A percentile compares a stretch with the other conserved stretches of the same genome.
Evolutionary conservation across 2,888 invertebrate genomes (phyloP).

Genomic region (Philonicus albiceps): DNA sequence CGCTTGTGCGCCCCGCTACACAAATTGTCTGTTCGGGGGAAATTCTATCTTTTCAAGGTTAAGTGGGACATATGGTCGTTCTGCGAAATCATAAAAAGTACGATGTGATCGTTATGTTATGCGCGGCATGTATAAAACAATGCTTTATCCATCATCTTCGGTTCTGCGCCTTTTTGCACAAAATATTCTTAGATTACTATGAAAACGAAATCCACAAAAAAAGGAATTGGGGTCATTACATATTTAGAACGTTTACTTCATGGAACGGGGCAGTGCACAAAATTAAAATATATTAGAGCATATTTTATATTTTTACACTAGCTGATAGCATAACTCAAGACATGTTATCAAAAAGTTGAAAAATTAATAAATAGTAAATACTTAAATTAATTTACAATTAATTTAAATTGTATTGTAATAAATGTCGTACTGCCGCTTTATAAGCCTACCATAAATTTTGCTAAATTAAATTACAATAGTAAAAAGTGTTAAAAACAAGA

Average conservation of each 20-base stretch:
- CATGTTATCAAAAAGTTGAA: too few species aligned
- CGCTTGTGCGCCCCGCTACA: background rate
- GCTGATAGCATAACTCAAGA: too few species aligned
- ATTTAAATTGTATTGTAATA: too few species aligned
- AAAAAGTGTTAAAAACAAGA: too few species aligned
- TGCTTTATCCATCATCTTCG: background rate
- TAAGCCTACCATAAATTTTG: too few species aligned
- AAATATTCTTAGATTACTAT: background rate
- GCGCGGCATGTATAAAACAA: background rate
- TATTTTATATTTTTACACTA: too few species aligned
- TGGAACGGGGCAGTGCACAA: background rate
- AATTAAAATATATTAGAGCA: background rate
- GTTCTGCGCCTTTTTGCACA: background rate
- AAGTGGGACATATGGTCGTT: background rate
- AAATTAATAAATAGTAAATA: too few species aligned
- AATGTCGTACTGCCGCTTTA: too few species aligned
- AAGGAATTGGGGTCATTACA: background rate
- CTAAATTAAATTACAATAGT: too few species aligned
- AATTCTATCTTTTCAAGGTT: conserved; percentile 24
- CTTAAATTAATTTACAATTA: too few species aligned
- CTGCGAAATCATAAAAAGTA: background rate
- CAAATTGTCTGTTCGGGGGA: background rate
- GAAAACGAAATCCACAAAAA: background rate
- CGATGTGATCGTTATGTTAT: background rate
- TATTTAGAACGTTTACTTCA: background rate